Base-by-base conservation (phyloP, 2,888 invertebrate species). In the Syritta pipiens region DNA sequence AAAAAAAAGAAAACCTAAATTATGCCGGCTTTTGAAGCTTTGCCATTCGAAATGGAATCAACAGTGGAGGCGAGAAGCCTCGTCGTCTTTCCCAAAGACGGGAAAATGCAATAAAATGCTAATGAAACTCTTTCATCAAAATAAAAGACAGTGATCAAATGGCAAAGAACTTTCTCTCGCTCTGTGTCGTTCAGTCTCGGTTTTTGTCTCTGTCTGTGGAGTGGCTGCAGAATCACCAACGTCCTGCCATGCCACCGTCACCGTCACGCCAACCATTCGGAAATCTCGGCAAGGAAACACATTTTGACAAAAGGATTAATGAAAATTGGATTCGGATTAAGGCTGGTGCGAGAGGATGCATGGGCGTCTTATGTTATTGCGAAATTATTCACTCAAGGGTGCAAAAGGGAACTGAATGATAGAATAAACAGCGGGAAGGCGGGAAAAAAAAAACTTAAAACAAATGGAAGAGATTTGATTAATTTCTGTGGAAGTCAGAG, bases 41-140 rank as follows among this genome's bases (percentile, higher is more conserved):
- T 40, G 37, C 17, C 37, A 71, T 57, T 37, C 46, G 69, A 28
- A 63, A 71, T 71, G 22, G 37, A 72, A 72, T 55, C 32, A 65
- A 51, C 49, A 49, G 12, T 55, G 30, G 20, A 53, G n/a, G n/a
- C 20, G 26, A 37, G 51, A 22, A n/a, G 19, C 57, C 26, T 65
- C 59, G n/a, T n/a, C n/a, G n/a, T n/a, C n/a, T n/a, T n/a, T 57
- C 19, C 7, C 26, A 30, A 63, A 37, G 26, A 69, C 14, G 26
- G n/a, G 57, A 55, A 67, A 79, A 79, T 67, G 77, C 72, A 79
- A 79, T 79, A 79, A 79, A 72, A 79, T 79, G 77, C 77, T 79
- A 79, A 79, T 79, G 72, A 72, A 72, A 72, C 22, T 67, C 65
- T 60, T 65, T 55, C 59, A 67, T 79, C 77, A 67, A 67, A 72